phyloP scores from a whole-genome alignment of 2,888 invertebrate genomes.

The Notodonta dromedarius region DNA sequence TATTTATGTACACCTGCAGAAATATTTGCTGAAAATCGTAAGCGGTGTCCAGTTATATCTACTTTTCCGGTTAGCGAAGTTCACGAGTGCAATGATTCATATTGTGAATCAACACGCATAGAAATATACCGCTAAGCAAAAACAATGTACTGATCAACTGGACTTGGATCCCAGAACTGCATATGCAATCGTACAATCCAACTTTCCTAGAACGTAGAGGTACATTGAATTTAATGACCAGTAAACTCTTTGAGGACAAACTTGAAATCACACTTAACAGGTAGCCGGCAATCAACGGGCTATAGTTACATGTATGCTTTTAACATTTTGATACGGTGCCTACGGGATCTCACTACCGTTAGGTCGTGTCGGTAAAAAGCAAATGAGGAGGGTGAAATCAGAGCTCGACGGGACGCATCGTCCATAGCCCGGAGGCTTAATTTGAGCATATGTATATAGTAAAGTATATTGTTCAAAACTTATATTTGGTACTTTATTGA shows the following conservation, averaged over 20 bases:
- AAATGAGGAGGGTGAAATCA: slow-evolving; percentile 66
- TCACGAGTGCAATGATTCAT: slow-evolving; percentile 32
- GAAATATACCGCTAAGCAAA: slow-evolving; percentile 36
- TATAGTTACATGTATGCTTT: neutral
- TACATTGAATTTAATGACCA: slow-evolving; percentile 15
- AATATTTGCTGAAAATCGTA: slow-evolving; percentile 32
- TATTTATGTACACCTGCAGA: slow-evolving; percentile 43
- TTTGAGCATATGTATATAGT: slow-evolving; percentile 7
- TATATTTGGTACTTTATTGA: neutral
- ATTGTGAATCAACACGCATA: slow-evolving; percentile 38
- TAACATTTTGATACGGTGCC: slow-evolving; percentile 53
- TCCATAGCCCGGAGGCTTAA: slow-evolving; percentile 25
- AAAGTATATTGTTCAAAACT: neutral
- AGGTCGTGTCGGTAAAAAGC: slow-evolving; percentile 69
- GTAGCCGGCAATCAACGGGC: slow-evolving; percentile 3
- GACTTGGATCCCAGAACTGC: slow-evolving; percentile 28
- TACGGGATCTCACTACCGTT: slow-evolving; percentile 65
- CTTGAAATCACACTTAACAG: neutral
- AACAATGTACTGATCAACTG: slow-evolving; percentile 27
- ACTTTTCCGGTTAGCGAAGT: slow-evolving; percentile 13
- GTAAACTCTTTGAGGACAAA: slow-evolving; percentile 10
- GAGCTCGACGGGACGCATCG: slow-evolving; percentile 48
- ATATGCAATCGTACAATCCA: slow-evolving; percentile 28
- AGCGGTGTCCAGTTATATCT: slow-evolving; percentile 27
- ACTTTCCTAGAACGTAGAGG: slow-evolving; percentile 23